Base-by-base conservation (phyloP, 2,888 invertebrate species). In the Xanthostigma xanthostigma region DNA sequence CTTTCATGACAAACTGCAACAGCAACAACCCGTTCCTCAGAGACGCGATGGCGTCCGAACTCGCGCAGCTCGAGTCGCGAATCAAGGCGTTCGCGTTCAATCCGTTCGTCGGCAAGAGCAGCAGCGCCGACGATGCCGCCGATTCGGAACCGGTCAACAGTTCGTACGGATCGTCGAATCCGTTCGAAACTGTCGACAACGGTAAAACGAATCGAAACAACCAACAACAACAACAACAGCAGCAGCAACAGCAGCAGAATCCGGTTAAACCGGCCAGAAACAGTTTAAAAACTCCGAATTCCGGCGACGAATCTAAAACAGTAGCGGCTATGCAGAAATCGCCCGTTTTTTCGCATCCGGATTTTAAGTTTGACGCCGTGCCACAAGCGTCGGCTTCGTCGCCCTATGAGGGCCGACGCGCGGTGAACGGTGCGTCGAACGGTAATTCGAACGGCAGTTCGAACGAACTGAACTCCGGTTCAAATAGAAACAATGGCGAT, bases 291-390 rank as follows among this genome's bases (percentile, higher is more conserved):
- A 37, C 17, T 8, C 27, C 17, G 12, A 10, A 10, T 11, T 11
- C 13, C n/a, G n/a, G 9, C 11, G 48, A 43, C 17, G n/a, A 42
- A 10, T 43, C 46, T 11, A 46, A 27, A 14, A 6, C 27, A 27
- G 6, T 27, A 27, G 6, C 27, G 27, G 14, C 39, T 8, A 8
- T 12, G 8, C 48, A 48, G 12, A 48, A 48, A 38, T 42, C 43
- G 38, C 46, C 46, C 8, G 36, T 48, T 33, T 48, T 48, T 8
- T 42, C 48, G 39, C 48, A 48, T 27, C 48, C 48, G 14, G 48
- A 48, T 43, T 48, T 48, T 36, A 48, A 42, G 6, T 48, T 48
- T 36, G 48, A 48, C 38, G 14, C 40, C 11, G 37, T 34, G 11
- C 42, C 42, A 1, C 33, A 14, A n/a, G 9, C 12, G 14, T 27